These are phyloP conservation scores for Anthrax anthrax DNA, from an alignment of 2,888 invertebrate species.

Conservation along the genomic window DNA sequence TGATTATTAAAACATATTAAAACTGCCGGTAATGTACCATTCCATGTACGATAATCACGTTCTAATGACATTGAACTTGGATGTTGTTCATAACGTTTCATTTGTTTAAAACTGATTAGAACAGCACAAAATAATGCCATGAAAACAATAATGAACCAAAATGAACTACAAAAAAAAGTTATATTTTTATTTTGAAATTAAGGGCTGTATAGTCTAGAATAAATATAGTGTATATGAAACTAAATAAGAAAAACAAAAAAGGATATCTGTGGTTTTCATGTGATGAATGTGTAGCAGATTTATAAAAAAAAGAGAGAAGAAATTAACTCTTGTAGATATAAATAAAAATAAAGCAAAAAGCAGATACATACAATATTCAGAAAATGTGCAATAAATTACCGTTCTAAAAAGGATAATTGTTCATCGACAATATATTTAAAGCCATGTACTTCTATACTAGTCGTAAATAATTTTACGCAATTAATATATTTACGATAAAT, in stretches of 20 bases:
- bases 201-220: neutral
- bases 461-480: too few relatives aligned
- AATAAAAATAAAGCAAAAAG: too few relatives aligned
- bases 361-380: too few relatives aligned
- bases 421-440: neutral
- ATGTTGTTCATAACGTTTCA: conserved; percentile 21
- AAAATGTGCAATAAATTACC: too few relatives aligned
- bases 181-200: too few relatives aligned
- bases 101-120: conserved; percentile 20
- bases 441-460: neutral
- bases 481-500: too few relatives aligned
- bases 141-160: conserved; percentile 9
- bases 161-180: neutral
- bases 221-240: neutral
- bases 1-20: conserved; percentile 30
- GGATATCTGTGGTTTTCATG: too few relatives aligned
- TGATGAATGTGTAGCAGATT: too few relatives aligned
- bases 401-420: neutral
- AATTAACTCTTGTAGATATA: too few relatives aligned
- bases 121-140: conserved; percentile 19
- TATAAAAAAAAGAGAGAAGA: too few relatives aligned
- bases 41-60: conserved; percentile 31
- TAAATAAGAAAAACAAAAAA: neutral
- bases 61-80: conserved; percentile 32
- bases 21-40: conserved; percentile 27